These are phyloP conservation scores for Cryptotis parvus DNA, from an alignment of 2,113 vertebrate genomes.

Conservation along the genomic window DNA sequence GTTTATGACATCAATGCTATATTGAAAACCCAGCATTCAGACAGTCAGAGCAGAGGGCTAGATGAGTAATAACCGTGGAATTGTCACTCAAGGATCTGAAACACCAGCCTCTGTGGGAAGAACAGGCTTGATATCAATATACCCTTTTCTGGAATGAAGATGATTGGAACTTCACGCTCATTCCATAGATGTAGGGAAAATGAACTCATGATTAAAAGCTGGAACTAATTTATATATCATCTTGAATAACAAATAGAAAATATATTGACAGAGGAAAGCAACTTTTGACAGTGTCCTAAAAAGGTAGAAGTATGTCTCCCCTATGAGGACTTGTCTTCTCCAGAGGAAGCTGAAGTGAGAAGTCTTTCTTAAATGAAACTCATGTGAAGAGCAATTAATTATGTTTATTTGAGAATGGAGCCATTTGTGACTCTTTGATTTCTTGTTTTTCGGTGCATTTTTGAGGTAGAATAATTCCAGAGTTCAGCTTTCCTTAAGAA, in stretches of 20 bases:
- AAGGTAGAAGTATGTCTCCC: conserved; percentile 31
- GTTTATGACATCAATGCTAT: not conserved
- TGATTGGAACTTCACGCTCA: not conserved
- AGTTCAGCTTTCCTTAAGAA: not conserved
- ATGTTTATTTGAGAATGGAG: conserved; percentile 8
- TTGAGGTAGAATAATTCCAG: conserved; percentile 55
- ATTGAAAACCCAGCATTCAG: not conserved
- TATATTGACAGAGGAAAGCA: conserved; percentile 26
- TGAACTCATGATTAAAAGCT: conserved; percentile 45
- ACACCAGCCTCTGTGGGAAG: not conserved
- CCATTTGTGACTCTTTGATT: not conserved
- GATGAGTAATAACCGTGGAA: not conserved
- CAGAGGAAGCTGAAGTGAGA: not conserved
- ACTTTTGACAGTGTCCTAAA: conserved; percentile 37
- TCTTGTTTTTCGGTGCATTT: conserved; percentile 42
- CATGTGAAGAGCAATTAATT: conserved; percentile 15
- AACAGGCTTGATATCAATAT: not conserved
- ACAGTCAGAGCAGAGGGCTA: not conserved
- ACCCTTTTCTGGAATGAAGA: not conserved
- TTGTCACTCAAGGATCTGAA: not conserved
- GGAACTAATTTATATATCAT: conserved; percentile 52
- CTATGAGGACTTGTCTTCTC: not conserved
- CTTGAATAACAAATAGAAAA: conserved; percentile 41
- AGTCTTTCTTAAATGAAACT: conserved; percentile 17
- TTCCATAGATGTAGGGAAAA: not conserved